phyloP scores from a whole-genome alignment of 2,888 invertebrate genomes.

The Hypsopygia costalis region DNA sequence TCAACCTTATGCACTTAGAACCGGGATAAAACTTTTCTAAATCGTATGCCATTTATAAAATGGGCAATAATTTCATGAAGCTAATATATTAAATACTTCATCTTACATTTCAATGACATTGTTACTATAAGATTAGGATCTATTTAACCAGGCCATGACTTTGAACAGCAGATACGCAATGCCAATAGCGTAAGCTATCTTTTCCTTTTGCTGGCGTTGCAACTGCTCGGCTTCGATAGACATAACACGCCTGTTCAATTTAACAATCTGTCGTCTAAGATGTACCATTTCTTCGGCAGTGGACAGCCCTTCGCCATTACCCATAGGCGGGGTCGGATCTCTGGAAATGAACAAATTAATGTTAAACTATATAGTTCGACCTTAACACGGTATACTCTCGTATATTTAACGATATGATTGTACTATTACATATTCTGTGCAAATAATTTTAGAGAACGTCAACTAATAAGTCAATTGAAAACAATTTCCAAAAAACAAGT shows the following conservation, averaged over 20 bases:
- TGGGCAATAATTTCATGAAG: constrained; percentile 50
- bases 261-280: constrained; percentile 91
- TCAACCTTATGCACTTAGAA: constrained; percentile 39
- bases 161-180: constrained; percentile 93
- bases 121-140: constrained; percentile 55
- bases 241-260: constrained; percentile 92
- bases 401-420: too few species aligned
- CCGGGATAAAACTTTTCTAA: constrained; percentile 38
- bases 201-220: constrained; percentile 92
- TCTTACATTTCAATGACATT: constrained; percentile 51
- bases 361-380: too few species aligned
- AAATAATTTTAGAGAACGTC: too few species aligned
- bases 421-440: too few species aligned
- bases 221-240: constrained; percentile 92
- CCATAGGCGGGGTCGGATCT: constrained; percentile 85
- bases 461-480: too few species aligned
- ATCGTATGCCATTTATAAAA: constrained; percentile 34
- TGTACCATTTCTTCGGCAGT: constrained; percentile 90
- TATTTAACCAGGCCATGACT: constrained; percentile 89
- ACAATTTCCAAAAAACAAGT: too few species aligned
- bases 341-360: constrained; percentile 66
- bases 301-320: constrained; percentile 83
- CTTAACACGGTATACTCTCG: too few species aligned
- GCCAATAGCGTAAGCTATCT: constrained; percentile 90
- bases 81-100: constrained; percentile 58